Conservation (phyloP, 2,888 invertebrate genomes). For the Rosalia funebris region DNA sequence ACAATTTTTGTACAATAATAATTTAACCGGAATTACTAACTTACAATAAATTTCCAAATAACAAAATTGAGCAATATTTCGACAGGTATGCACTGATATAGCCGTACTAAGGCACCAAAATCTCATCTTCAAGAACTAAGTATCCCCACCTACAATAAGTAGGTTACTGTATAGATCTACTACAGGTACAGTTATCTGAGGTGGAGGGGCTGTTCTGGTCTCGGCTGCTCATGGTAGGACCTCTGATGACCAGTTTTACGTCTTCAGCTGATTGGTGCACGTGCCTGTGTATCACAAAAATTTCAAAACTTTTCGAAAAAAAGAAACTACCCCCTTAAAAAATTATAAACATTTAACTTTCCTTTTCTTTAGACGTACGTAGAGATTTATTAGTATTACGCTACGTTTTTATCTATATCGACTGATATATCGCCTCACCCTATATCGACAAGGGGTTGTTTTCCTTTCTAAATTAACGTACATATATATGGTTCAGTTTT, state of each 20-base stretch:
- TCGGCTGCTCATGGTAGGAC: conserved; percentile 56
- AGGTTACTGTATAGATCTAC: conserved; percentile 64
- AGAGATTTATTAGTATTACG: too few species aligned
- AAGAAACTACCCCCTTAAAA: conserved; percentile 1
- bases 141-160: conserved; percentile 58
- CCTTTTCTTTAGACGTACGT: too few species aligned
- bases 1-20: conserved; percentile 37
- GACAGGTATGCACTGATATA: conserved; percentile 13
- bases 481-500: neutral
- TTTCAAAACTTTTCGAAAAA: conserved; percentile 23
- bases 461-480: too few species aligned
- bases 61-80: conserved; percentile 19
- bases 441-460: conserved; percentile 17
- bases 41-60: conserved; percentile 33
- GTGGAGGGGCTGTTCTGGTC: conserved; percentile 48
- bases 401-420: neutral
- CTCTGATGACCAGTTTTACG: conserved; percentile 60
- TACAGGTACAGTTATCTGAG: conserved; percentile 63
- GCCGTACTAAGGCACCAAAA: conserved; percentile 46
- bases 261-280: conserved; percentile 54
- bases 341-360: too few species aligned
- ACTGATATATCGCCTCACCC: neutral
- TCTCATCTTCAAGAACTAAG: conserved; percentile 55
- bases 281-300: conserved; percentile 39
- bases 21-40: conserved; percentile 36